Evolutionary conservation across 2,797 vertebrate species (phyloP), one percentile per base, ranked within the genome.

Genomic region (Esox masquinongy): DNA sequence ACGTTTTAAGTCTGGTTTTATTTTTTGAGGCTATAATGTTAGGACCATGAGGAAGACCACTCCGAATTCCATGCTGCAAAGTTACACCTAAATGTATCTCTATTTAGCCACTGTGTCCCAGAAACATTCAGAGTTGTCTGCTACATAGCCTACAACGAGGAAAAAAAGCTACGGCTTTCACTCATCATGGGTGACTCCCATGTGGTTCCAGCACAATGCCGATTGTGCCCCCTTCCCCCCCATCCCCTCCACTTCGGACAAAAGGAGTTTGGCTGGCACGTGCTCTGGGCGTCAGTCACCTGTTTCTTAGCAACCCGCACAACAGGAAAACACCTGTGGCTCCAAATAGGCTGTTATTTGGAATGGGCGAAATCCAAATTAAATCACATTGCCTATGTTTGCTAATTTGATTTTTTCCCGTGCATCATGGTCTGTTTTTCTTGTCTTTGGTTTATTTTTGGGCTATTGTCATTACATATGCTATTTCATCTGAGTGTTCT

Each of bases 261-360:
- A 94, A 93, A 89, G 89, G 84, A 83, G 47, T 91, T 82, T 89
- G 87, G 90, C 85, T 91, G 91, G 92, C 93, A 92, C 90, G 86
- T 90, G 90, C 85, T 81, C 85, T 67, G 43, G 83, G 92, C 90
- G 93, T 92, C 95, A 94, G 83, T 95, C 93, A 92, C 81, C 84
- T 85, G 89, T 95, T 90, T 82, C 94, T 92, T 94, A 95, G 95
- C 95, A 96, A 95, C 94, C 80, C 79, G 73, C 89, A 92, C 90
- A 93, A 93, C 92, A 95, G 89, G 92, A 91, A 88, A 90, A 92
- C 93, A 95, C 94, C 95, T 94, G 94, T 94, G 88, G 92, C 90
- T 91, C 77, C 80, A 82, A 85, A 88, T 88, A 77, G 85, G 77
- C 73, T 69, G 68, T 74, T 56, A 63, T 63, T 83, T 2, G 84